Evolutionary conservation across 2,888 invertebrate genomes (phyloP), one percentile per base, ranked within the genome.

Genomic region (Noctua fimbriata): DNA sequence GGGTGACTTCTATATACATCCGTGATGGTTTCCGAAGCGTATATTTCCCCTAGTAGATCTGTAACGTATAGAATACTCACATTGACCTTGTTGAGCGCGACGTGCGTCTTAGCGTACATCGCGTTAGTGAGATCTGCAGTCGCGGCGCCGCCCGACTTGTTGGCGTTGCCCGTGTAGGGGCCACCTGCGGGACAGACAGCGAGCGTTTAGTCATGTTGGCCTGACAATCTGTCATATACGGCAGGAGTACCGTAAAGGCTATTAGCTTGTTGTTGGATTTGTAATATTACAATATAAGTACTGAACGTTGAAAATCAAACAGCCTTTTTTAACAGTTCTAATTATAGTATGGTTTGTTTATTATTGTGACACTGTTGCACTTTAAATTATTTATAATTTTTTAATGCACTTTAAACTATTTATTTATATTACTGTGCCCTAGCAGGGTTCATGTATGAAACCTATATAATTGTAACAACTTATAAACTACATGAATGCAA

Each of bases 81-180:
- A 96, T 98, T 98, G 94, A 99, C 98, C 97, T 99, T 99, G 93
- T 98, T 98, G 94, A 99, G 98, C 92, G 99, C 98, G 89, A 98
- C 98, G 95, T 99, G 99, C 87, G 98, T 97, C 95, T 99, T 99
- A 92, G 98, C 98, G 95, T 99, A 99, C 98, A 99, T 98, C 55
- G 98, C 98, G 88, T 98, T 98, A 90, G 97, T 97, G 92, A 99
- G 97, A 91, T 99, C 99, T 74, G 98, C 98, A 71, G 97, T 97
- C 73, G 98, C 97, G 75, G 87, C 94, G 78, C 91, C 93, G 79
- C 88, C 94, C 0, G 93, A 80, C 89, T 95, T 95, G 91, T 82
- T 93, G 65, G 90, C 94, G 85, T 88, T 90, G 69, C 92, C 94
- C 14, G 93, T 90, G 93, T 96, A 96, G 0, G 93, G 92, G 1